Conservation (phyloP, 2,113 vertebrate species). For the Thamnaconus septentrionalis region DNA sequence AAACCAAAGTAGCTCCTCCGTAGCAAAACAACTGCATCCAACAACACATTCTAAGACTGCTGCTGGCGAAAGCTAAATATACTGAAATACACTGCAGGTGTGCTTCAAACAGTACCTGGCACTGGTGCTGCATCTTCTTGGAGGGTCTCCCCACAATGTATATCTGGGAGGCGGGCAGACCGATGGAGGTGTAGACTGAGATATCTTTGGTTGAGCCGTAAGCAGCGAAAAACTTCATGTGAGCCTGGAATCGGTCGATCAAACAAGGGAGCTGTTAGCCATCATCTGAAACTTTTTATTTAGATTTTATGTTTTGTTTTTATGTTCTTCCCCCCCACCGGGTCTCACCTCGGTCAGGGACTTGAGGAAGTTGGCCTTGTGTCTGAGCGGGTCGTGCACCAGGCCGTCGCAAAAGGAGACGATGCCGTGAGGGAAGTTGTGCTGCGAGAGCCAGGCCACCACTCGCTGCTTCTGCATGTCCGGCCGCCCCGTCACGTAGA, state of each 20-base stretch:
- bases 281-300: background rate
- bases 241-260: slow-evolving; percentile 75
- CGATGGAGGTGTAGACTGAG: slow-evolving; percentile 92
- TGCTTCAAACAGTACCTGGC: slow-evolving; percentile 81
- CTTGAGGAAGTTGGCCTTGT: slow-evolving; percentile 98
- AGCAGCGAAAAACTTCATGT: slow-evolving; percentile 91
- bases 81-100: background rate
- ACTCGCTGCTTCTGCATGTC: slow-evolving; percentile 99
- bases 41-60: no score
- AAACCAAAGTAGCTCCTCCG: no score
- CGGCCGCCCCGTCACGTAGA: slow-evolving; percentile 95
- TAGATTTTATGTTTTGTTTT: background rate
- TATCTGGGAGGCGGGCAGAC: slow-evolving; percentile 88
- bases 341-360: slow-evolving; percentile 83
- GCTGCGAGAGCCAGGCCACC: slow-evolving; percentile 97
- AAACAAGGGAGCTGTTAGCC: background rate
- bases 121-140: slow-evolving; percentile 96
- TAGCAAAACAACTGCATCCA: no score
- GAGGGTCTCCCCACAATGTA: slow-evolving; percentile 95
- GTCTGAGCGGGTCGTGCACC: slow-evolving; percentile 94
- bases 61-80: background rate
- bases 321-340: background rate
- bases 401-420: slow-evolving; percentile 98
- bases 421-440: slow-evolving; percentile 98
- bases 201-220: slow-evolving; percentile 98